Evolutionary conservation across 2,797 vertebrate species (phyloP).

Genomic region (Cercopithecus diana): DNA sequence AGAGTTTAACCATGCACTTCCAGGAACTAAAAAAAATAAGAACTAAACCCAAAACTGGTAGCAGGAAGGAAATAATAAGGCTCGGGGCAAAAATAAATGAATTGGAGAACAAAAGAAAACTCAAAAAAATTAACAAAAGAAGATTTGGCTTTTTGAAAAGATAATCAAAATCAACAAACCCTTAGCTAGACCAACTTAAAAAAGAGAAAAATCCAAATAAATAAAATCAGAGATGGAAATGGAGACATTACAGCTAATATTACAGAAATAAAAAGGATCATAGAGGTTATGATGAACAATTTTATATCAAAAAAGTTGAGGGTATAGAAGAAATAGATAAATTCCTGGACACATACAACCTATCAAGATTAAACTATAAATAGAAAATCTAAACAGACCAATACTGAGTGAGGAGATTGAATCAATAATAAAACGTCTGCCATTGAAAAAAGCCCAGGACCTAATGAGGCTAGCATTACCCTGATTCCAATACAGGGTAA

Average conservation of each 20-base stretch:
- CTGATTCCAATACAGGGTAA: not conserved
- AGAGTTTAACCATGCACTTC: not conserved
- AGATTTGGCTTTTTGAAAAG: not conserved
- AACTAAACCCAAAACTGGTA: not conserved
- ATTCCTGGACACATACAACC: not conserved
- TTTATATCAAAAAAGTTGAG: not conserved
- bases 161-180: not conserved
- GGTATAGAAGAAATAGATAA: not conserved
- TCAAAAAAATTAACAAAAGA: not conserved
- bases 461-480: not conserved
- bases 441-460: not conserved
- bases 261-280: not conserved
- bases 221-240: not conserved
- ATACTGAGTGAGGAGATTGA: not conserved
- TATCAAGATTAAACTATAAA: not conserved
- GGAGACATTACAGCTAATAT: not conserved
- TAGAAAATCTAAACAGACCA: not conserved
- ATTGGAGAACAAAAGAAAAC: not conserved
- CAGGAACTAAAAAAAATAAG: not conserved
- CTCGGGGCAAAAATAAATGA: not conserved
- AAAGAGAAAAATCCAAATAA: not conserved
- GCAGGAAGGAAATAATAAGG: not conserved
- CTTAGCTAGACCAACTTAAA: not conserved
- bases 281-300: not conserved
- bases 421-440: not conserved